A percentile compares a stretch with the other conserved stretches of the same genome.
These are phyloP conservation scores for Temnothorax rugatulus DNA, from an alignment of 2,888 invertebrate species.

Conservation along the genomic window DNA sequence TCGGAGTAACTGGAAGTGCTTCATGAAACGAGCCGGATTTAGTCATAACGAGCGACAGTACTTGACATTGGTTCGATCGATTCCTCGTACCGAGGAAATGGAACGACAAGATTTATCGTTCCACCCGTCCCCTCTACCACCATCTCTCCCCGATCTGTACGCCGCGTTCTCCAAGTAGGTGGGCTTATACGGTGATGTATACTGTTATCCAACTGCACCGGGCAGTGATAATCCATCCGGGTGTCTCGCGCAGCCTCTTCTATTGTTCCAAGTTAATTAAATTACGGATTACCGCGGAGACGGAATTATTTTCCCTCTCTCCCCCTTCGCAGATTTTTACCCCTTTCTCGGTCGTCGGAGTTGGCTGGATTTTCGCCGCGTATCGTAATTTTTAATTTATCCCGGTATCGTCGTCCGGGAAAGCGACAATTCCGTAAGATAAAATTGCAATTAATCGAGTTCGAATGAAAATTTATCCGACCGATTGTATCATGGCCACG, in stretches of 20 bases:
- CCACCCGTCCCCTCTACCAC: background rate
- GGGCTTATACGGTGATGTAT: slow-evolving; percentile 49
- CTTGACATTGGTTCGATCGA: slow-evolving; percentile 48
- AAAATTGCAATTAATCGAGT: slow-evolving; percentile 27
- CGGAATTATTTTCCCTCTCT: slow-evolving; percentile 26
- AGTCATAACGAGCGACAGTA: slow-evolving; percentile 43
- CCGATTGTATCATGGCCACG: background rate
- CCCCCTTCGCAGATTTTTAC: slow-evolving; percentile 2
- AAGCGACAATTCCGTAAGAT: background rate
- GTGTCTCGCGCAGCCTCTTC: slow-evolving; percentile 47
- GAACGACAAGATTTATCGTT: slow-evolving; percentile 33
- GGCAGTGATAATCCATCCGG: slow-evolving; percentile 50
- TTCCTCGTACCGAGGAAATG: slow-evolving; percentile 40
- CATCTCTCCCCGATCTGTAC: background rate
- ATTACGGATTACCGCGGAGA: slow-evolving; percentile 52
- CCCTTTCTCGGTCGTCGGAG: background rate
- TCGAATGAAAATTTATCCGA: slow-evolving; percentile 13
- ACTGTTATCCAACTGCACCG: slow-evolving; percentile 49
- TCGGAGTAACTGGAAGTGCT: background rate
- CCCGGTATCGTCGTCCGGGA: background rate
- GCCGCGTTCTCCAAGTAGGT: slow-evolving; percentile 41
- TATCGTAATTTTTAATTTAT: slow-evolving; percentile 44
- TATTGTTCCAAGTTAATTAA: slow-evolving; percentile 57
- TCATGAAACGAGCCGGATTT: slow-evolving; percentile 17
- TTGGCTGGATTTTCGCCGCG: background rate